Base-by-base conservation (phyloP, 2,797 vertebrate genomes). In the Buceros bicornis region DNA sequence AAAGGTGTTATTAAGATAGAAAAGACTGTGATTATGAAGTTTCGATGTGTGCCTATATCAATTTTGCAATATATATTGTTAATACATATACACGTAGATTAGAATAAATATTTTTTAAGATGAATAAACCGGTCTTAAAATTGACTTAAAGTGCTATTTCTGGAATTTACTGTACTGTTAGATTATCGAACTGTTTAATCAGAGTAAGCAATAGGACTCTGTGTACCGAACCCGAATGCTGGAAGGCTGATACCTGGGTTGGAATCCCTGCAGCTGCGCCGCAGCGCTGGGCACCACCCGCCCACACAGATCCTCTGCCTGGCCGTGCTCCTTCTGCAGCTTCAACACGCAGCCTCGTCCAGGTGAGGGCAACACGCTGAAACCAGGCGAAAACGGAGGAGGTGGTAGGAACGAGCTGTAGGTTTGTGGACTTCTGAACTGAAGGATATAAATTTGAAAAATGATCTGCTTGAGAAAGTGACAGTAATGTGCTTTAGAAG, bases 301-400 rank as follows among this genome's bases (percentile, higher is more conserved):
- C 94, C 67, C 93, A 95, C 51, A 50, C 97, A 91, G 97, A 97
- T 33, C 93, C 95, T 60, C 54, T 98, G 58, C 87, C 94, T 82
- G 95, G 94, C 15, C 89, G 81, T 90, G 95, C 94, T 25, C 77
- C 90, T 57, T 97, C 98, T 62, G 65, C 96, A 60, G 82, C 97
- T 87, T 96, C 97, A 5, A 95, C 96, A 11, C 97, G 95, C 95
- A 97, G 78, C 91, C 98, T 98, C 96, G 98, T 97, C 92, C 98
- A 97, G 98, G 98, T 99, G 85, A 98, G 98, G 91, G 29, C 18
- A 77, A 70, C 72, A 16, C 35, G 14, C 20, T 56, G 50, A 3
- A 6, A 15, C 10, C 17, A 20, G 37, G 51, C 11, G 79, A 40
- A 10, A 71, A 69, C 7, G 1, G 33, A 53, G 29, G 43, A 69